Conservation (phyloP, 2,113 vertebrate species). For the Onychostruthus taczanowskii region DNA sequence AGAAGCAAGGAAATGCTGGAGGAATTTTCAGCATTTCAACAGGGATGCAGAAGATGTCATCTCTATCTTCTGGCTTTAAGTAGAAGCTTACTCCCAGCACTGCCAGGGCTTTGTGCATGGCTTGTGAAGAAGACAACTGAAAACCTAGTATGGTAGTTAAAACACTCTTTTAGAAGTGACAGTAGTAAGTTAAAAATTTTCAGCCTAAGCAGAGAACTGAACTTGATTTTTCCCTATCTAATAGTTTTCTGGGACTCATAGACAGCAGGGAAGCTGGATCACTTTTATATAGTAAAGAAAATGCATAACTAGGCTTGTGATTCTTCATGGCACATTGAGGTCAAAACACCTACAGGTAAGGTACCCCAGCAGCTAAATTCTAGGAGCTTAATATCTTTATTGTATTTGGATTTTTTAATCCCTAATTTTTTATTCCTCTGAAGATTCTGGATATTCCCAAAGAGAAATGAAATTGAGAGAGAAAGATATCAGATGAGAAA, state of each 20-base stretch:
- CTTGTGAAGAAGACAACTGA: not conserved
- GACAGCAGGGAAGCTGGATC: not conserved
- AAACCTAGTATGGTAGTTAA: not conserved
- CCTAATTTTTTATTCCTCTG: not conserved
- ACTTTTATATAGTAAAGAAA: not conserved
- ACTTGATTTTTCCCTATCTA: not conserved
- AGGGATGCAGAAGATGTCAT: not conserved
- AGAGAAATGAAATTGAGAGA: not conserved
- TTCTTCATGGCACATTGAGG: not conserved
- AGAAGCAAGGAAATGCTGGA: not conserved
- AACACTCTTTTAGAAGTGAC: not conserved
- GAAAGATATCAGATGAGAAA: not conserved
- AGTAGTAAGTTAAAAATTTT: not conserved
- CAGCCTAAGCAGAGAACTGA: not conserved
- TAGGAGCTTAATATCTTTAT: not conserved
- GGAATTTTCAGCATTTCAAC: not conserved
- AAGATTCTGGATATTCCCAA: not conserved
- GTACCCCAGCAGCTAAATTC: not conserved
- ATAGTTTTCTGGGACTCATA: not conserved
- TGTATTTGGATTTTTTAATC: not conserved
- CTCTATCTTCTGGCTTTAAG: not conserved
- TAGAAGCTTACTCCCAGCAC: not conserved
- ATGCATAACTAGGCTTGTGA: accelerated
- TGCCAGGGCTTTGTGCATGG: not conserved
- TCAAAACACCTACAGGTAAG: not conserved